Conservation (phyloP, 2,888 invertebrate genomes). For the Nematopogon swammerdamellus region DNA sequence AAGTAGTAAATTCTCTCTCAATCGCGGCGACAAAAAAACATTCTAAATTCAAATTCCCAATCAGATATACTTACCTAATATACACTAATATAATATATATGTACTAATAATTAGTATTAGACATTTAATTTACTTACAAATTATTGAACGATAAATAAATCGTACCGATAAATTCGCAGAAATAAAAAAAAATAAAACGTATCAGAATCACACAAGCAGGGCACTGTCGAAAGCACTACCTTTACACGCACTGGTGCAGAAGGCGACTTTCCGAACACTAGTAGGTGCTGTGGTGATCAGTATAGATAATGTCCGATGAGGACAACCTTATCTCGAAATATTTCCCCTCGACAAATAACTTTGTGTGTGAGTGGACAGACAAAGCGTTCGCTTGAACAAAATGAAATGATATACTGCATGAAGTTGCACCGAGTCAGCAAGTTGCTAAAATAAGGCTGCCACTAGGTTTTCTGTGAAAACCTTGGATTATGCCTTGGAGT, state of each 20-base stretch:
- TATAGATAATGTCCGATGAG: neutral
- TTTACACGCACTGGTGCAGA: slow-evolving; percentile 57
- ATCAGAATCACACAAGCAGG: slow-evolving; percentile 2
- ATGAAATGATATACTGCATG: too few relatives aligned
- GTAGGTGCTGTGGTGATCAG: neutral
- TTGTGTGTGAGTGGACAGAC: neutral
- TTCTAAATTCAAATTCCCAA: too few relatives aligned
- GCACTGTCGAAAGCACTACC: slow-evolving; percentile 40
- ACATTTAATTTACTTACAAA: too few relatives aligned
- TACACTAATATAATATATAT: too few relatives aligned
- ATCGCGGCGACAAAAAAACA: too few relatives aligned
- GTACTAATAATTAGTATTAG: too few relatives aligned
- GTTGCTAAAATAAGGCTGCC: too few relatives aligned
- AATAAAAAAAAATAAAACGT: slow-evolving; percentile 1
- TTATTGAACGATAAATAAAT: too few relatives aligned
- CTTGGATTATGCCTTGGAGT: too few relatives aligned
- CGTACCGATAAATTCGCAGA: neutral
- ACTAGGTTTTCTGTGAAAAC: too few relatives aligned
- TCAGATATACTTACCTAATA: too few relatives aligned
- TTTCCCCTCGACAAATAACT: neutral
- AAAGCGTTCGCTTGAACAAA: neutral
- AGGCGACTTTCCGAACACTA: slow-evolving; percentile 27
- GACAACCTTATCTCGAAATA: neutral
- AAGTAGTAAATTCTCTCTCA: too few relatives aligned
- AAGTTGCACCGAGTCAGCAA: neutral